Base-by-base conservation (phyloP, 2,797 vertebrate genomes). In the Megaceryle alcyon region DNA sequence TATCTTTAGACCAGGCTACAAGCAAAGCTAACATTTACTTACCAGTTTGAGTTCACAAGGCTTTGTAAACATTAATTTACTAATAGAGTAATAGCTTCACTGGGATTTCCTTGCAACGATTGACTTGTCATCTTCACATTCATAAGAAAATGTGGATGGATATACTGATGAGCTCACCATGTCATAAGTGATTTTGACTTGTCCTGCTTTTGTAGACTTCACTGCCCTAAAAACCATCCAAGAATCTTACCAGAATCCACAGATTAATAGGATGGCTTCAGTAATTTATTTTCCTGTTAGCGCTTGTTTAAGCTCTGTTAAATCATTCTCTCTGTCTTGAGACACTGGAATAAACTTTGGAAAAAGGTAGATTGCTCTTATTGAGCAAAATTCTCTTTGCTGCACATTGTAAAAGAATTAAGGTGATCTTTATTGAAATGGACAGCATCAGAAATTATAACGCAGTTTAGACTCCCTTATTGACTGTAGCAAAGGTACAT, bases 371-470 rank as follows among this genome's bases (percentile, higher is more conserved):
- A 59, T 71, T 43, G 20, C 37, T 82, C 51, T 84, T 83, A 90
- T 44, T 86, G 57, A 87, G 37, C 57, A 79, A 53, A 73, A 37
- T 44, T 90, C 39, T 75, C 28, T 78, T 59, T 82, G 31, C 19
- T 81, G 46, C 66, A 81, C 20, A 41, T 71, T 61, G 49, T 61
- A 83, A 64, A 91, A 81, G 28, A 90, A 85, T 81, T 82, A 82
- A 57, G 10, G n/a, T 75, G 61, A 89, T 71, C 31, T 89, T 91
- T 80, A 87, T 60, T 85, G 70, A 54, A 89, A 81, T 39, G 29
- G 69, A 77, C 53, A 93, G 57, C 70, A 93, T 65, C 43, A 78
- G 69, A 88, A 90, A 94, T 85, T 73, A 26, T 56, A 80, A 83
- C 18, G 65, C 29, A 57, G 37, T 81, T 86, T 57, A 79, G 49